These are phyloP conservation scores for Tetheella fluctuosa DNA, from an alignment of 2,888 invertebrate genomes.

Conservation along the genomic window DNA sequence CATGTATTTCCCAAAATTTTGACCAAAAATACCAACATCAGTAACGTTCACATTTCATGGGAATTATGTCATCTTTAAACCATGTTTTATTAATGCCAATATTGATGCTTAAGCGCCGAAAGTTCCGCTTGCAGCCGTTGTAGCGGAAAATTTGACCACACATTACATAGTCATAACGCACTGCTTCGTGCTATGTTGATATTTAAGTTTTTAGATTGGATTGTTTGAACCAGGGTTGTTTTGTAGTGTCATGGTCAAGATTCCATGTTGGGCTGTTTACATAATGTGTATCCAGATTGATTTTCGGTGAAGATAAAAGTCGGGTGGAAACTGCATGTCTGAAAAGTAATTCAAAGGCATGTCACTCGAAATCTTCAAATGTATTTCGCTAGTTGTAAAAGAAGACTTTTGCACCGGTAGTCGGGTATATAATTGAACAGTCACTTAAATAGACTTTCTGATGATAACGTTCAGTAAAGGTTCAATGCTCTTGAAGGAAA, in stretches of 20 bases:
- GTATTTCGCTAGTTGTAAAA: too few species aligned
- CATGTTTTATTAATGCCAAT: not conserved
- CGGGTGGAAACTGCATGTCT: too few species aligned
- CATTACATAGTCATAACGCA: not conserved
- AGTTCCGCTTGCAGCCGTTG: not conserved
- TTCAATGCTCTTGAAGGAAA: conserved; percentile 1
- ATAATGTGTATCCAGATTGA: too few species aligned
- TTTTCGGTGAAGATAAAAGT: too few species aligned
- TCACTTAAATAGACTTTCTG: not conserved
- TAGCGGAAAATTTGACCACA: not conserved
- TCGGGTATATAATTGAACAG: not conserved
- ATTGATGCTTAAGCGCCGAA: not conserved
- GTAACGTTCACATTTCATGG: not conserved
- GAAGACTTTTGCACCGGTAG: not conserved
- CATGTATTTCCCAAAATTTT: too few species aligned
- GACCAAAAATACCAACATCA: too few species aligned
- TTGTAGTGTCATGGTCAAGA: too few species aligned
- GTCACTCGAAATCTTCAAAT: too few species aligned
- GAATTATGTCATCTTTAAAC: not conserved
- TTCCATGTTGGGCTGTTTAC: too few species aligned
- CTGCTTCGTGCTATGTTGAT: not conserved
- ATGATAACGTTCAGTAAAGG: not conserved
- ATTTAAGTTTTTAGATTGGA: not conserved
- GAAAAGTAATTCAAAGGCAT: too few species aligned
- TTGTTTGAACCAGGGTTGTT: too few species aligned